A percentile compares a stretch with the other conserved stretches of the same genome.
Conservation (phyloP, 2,113 vertebrate species). For the Suncus etruscus region DNA sequence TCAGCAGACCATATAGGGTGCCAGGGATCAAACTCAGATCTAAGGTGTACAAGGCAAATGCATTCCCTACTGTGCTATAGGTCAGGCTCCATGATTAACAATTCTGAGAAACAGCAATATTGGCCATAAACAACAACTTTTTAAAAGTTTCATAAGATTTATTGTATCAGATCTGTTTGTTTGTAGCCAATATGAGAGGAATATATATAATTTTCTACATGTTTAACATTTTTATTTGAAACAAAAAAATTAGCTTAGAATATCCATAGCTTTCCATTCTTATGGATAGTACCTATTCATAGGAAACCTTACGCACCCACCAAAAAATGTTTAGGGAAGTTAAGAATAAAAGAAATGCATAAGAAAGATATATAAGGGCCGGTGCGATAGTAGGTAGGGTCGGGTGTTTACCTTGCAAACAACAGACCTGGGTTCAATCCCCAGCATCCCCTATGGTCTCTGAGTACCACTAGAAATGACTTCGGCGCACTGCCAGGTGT, state of each 20-base stretch:
- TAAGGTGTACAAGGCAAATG: no score
- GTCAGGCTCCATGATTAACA: conserved; percentile 20
- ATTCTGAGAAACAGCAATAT: conserved; percentile 36
- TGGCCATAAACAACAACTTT: conserved; percentile 31
- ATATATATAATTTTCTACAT: background rate
- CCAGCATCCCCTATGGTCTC: no score
- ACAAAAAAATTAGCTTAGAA: conserved; percentile 15
- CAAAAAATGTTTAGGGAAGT: background rate
- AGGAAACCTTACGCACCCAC: background rate
- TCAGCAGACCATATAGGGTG: no score
- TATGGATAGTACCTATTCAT: background rate
- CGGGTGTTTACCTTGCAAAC: no score
- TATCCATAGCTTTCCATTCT: background rate
- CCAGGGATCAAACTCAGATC: no score
- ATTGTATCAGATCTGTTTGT: background rate
- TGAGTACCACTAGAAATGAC: no score
- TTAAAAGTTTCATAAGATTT: conserved; percentile 50
- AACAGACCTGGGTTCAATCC: no score
- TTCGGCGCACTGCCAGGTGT: no score
- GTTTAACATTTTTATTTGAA: conserved; percentile 44
- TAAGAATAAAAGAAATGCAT: conserved; percentile 11
- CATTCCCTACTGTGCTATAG: no score
- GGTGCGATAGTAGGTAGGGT: no score
- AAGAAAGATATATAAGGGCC: background rate
- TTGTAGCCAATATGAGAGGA: background rate